phyloP scores from a whole-genome alignment of 2,113 vertebrate species.

The Myxocyprinus asiaticus region DNA sequence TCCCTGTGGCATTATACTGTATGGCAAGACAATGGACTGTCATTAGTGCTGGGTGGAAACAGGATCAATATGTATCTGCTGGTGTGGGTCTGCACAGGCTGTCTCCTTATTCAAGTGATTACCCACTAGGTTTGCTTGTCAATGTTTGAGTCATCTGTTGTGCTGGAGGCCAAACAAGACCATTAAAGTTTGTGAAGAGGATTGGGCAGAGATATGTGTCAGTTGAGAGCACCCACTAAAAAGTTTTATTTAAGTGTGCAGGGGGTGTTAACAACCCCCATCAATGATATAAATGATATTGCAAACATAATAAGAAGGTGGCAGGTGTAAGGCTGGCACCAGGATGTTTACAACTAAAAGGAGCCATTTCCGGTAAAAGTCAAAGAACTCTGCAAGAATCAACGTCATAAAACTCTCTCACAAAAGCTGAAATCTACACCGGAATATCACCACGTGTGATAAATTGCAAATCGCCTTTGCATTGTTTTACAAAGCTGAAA shows the following conservation, averaged over 20 bases:
- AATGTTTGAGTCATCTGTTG: constrained; percentile 11
- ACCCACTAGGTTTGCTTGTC: constrained; percentile 28
- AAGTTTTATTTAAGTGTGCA: not conserved
- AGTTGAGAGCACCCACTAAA: constrained; percentile 26
- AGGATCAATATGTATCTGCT: constrained; percentile 38
- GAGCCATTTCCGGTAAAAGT: too few relatives aligned
- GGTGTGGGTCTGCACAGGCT: constrained; percentile 6
- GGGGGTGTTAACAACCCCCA: not conserved
- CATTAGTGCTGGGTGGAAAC: constrained; percentile 7
- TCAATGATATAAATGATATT: not conserved
- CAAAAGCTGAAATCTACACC: too few relatives aligned
- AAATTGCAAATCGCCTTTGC: too few relatives aligned
- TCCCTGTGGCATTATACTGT: constrained; percentile 8
- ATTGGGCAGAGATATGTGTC: constrained; percentile 1
- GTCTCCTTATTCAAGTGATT: constrained; percentile 22
- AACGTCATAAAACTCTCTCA: too few relatives aligned
- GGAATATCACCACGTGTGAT: too few relatives aligned
- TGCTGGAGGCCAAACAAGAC: constrained; percentile 34
- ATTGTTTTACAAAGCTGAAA: too few relatives aligned
- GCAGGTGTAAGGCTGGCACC: too few relatives aligned
- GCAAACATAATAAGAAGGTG: too few relatives aligned
- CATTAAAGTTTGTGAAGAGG: constrained; percentile 29
- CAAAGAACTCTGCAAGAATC: too few relatives aligned
- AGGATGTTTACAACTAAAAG: too few relatives aligned
- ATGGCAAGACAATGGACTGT: constrained; percentile 10